These are phyloP conservation scores for Characodon lateralis DNA, from an alignment of 2,797 vertebrate species.

Conservation along the genomic window DNA sequence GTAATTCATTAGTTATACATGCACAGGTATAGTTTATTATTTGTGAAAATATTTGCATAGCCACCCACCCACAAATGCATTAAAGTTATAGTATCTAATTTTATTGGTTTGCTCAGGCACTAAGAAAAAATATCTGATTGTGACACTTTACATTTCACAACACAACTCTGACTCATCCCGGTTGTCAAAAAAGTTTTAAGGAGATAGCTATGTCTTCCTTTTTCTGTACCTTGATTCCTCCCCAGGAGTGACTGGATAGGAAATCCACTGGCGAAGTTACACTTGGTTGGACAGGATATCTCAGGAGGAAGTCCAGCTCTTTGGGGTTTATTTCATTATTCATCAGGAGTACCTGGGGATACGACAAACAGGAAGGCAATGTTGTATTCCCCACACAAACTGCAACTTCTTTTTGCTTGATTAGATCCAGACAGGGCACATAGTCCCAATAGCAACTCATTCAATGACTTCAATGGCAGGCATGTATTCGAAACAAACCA, in stretches of 20 bases:
- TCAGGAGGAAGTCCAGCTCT: slow-evolving; percentile 93
- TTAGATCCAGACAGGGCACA: slow-evolving; percentile 44
- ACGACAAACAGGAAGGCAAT: slow-evolving; percentile 42
- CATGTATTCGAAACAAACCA: slow-evolving; percentile 45
- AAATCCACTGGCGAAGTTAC: slow-evolving; percentile 90
- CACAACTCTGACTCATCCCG: not conserved
- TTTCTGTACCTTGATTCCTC: slow-evolving; percentile 89
- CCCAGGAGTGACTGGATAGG: slow-evolving; percentile 91
- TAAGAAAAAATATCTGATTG: not conserved
- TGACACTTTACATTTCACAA: not conserved
- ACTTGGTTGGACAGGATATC: slow-evolving; percentile 85
- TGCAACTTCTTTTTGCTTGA: slow-evolving; percentile 51
- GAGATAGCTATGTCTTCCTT: not conserved
- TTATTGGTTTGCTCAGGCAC: not conserved
- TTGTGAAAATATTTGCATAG: not conserved
- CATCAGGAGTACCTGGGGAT: slow-evolving; percentile 87
- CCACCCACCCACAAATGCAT: not conserved
- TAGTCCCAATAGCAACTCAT: slow-evolving; percentile 33
- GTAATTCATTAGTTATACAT: not conserved
- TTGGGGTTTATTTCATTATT: slow-evolving; percentile 85
- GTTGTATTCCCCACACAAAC: slow-evolving; percentile 38
- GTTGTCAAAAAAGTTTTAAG: not conserved
- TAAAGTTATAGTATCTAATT: not conserved
- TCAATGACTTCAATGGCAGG: slow-evolving; percentile 19
- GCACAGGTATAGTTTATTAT: too few species aligned